Conservation (phyloP, 2,113 vertebrate genomes). For the Eulemur macaco region DNA sequence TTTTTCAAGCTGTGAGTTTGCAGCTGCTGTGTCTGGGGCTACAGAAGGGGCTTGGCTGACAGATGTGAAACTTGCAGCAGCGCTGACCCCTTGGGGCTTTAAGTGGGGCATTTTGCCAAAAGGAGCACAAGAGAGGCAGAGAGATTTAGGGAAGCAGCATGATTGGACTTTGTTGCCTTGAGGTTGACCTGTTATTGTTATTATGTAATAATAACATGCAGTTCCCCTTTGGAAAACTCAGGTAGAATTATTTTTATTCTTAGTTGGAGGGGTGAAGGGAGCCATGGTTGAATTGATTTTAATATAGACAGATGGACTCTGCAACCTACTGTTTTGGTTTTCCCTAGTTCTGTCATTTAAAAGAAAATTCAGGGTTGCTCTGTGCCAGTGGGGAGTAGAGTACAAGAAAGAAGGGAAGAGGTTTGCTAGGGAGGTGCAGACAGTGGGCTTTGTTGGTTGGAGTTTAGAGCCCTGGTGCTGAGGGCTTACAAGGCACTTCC, state of each 20-base stretch:
- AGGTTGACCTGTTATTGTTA: slow-evolving; percentile 32
- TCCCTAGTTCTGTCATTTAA: slow-evolving; percentile 24
- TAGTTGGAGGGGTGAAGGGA: neutral
- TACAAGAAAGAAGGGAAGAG: neutral
- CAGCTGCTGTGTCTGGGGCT: slow-evolving; percentile 51
- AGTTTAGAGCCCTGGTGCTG: neutral
- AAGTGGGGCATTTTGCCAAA: slow-evolving; percentile 59
- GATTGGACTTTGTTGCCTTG: slow-evolving; percentile 44
- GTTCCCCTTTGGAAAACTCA: slow-evolving; percentile 26
- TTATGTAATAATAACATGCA: slow-evolving; percentile 43
- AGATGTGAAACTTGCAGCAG: slow-evolving; percentile 58
- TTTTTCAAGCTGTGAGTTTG: slow-evolving; percentile 65
- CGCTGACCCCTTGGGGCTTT: slow-evolving; percentile 62
- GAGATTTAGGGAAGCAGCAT: slow-evolving; percentile 16
- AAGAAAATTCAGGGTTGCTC: slow-evolving; percentile 4
- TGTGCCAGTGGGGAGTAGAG: neutral
- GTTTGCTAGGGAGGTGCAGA: neutral
- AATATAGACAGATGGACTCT: slow-evolving; percentile 3
- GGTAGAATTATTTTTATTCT: neutral
- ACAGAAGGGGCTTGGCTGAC: slow-evolving; percentile 44
- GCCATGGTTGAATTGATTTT: neutral
- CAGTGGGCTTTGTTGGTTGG: neutral
- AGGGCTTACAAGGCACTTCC: neutral
- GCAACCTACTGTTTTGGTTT: neutral
- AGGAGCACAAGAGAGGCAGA: neutral